Base-by-base conservation (phyloP, 2,113 vertebrate species). In the Anguilla japonica region DNA sequence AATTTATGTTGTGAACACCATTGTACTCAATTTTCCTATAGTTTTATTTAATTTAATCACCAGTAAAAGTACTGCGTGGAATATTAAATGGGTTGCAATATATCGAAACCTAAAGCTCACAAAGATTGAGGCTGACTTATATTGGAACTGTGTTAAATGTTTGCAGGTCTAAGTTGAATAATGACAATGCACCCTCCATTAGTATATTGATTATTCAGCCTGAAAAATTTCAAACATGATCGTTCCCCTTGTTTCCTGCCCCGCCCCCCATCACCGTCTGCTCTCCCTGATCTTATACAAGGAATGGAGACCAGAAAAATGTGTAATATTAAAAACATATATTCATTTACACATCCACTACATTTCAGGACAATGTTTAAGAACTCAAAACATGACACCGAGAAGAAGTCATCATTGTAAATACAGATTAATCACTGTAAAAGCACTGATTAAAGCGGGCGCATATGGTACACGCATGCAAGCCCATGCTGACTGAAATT, bases 281-380 rank as follows among this genome's bases (percentile, higher is more conserved):
- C 9, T 11, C 26, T n/a, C 26, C 63, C 20, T 71, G 20, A 22
- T 71, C 22, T 71, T 71, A n/a, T n/a, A 29, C 26, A 29, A 34
- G 71, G 34, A 75, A 75, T 34, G 34, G 11, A 75, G 71, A 13
- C n/a, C 26, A 75, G 71, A 3, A 75, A 75, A 75, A 34, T 6
- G n/a, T 34, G 11, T 75, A 75, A 75, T 75, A 75, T 75, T 22
- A 13, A 29, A 67, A 75, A 75, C 34, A 6, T 75, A 29, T 75
- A 13, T 34, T 29, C 22, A n/a, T 75, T 75, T 34, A 75, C 71
- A 34, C 71, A 34, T 75, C 9, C 26, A 75, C 71, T 34, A 75
- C 26, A 75, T 75, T 75, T 34, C 71, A 75, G 71, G n/a, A 71
- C 20, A 71, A 71, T 71, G n/a, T n/a, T 71, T n/a, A 71, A 71